Evolutionary conservation across 1,140 invertebrate species (phyloP).

Genomic region (Drosophila athabasca): DNA sequence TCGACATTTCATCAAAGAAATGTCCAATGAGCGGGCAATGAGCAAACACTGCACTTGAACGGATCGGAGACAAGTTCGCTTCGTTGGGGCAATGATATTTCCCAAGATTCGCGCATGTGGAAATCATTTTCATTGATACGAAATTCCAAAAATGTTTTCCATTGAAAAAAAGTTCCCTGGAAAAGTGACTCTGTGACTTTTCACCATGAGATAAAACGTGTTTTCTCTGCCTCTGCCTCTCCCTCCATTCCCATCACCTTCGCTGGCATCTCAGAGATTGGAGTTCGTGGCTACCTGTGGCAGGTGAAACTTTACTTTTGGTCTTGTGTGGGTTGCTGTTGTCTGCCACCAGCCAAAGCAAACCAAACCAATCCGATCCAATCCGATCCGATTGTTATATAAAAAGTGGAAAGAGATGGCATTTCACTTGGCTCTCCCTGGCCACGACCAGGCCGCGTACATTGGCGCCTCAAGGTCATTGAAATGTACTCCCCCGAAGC

Average conservation of each 20-base stretch:
- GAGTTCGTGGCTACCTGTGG: conserved; percentile 45
- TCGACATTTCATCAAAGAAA: conserved; percentile 46
- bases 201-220: conserved; percentile 70
- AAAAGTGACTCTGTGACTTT: conserved; percentile 72
- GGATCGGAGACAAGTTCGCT: conserved; percentile 18
- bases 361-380: conserved; percentile 3
- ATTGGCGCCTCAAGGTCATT: conserved; percentile 76
- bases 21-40: conserved; percentile 19
- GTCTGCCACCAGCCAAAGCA: conserved; percentile 24
- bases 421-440: conserved; percentile 31
- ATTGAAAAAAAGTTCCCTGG: conserved; percentile 41
- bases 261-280: conserved; percentile 17
- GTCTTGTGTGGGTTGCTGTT: conserved; percentile 39
- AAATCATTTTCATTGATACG: conserved; percentile 15
- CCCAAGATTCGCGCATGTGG: conserved; percentile 23
- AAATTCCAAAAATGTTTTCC: conserved; percentile 39
- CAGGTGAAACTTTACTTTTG: conserved; percentile 41
- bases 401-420: conserved; percentile 47
- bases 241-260: conserved; percentile 20
- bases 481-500: conserved; percentile 46
- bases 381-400: conserved; percentile 56
- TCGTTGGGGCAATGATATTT: conserved; percentile 13
- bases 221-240: conserved; percentile 40
- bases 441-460: conserved; percentile 41
- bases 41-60: conserved; percentile 38